Evolutionary conservation across 2,888 invertebrate genomes (phyloP).

Genomic region (Teinopalpus imperialis): DNA sequence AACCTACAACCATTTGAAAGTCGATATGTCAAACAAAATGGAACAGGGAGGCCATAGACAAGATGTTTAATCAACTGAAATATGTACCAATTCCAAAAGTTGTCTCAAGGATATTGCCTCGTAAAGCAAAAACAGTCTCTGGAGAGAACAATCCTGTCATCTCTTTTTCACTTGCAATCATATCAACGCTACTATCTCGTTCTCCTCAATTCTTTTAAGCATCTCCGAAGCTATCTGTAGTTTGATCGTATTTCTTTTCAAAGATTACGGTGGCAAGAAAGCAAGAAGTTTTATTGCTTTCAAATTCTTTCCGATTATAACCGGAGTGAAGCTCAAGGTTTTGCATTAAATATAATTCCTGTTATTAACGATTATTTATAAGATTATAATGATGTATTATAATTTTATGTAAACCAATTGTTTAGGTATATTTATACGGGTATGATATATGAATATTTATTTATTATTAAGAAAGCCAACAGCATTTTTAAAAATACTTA

Average conservation of each 20-base stretch:
- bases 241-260: conserved; percentile 5
- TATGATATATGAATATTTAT: no score
- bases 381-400: no score
- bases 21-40: no score
- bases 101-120: conserved; percentile 17
- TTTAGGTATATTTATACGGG: no score
- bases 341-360: no score
- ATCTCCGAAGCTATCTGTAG: conserved; percentile 5
- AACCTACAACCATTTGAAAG: no score
- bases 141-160: neutral
- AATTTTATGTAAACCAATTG: no score
- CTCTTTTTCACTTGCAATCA: neutral
- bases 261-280: neutral
- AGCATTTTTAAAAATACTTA: no score
- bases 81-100: conserved; percentile 22
- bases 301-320: neutral
- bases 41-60: neutral
- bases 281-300: conserved; percentile 20
- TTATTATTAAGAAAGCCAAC: no score
- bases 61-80: conserved; percentile 17
- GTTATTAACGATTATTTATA: no score
- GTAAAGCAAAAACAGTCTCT: conserved; percentile 12
- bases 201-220: neutral
- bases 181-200: neutral
- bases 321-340: no score